Evolutionary conservation across 30 jellyfish, hydroid and myxozoan genomes (phyloP).

Genomic region (Hydractinia symbiolongicarpus): DNA sequence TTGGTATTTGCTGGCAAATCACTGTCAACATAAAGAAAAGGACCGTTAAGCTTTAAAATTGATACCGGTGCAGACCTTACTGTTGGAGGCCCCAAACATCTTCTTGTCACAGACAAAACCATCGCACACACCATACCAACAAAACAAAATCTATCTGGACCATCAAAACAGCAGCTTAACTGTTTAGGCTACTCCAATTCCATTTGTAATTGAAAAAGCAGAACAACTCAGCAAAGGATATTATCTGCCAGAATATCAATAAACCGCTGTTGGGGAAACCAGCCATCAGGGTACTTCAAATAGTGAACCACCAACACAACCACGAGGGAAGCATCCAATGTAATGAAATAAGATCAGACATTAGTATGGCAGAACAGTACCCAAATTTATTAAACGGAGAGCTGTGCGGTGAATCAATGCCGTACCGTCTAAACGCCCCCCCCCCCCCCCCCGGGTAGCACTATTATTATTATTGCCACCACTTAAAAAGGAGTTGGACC

Average conservation of each 20-base stretch:
- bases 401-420: background rate
- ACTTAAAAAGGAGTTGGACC: conserved; percentile 26
- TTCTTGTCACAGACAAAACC: background rate
- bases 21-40: background rate
- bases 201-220: background rate
- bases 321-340: too few species aligned
- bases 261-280: conserved; percentile 24
- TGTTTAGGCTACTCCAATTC: conserved; percentile 12
- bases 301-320: background rate
- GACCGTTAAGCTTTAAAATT: background rate
- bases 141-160: conserved; percentile 6
- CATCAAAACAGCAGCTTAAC: background rate
- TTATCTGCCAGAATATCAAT: conserved; percentile 13
- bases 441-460: conserved; percentile 19
- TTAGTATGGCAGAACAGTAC: background rate
- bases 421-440: conserved; percentile 26
- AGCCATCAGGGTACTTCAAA: conserved; percentile 1
- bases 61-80: conserved; percentile 43
- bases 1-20: too few species aligned
- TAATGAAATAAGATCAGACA: too few species aligned
- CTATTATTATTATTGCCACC: conserved; percentile 33
- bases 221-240: background rate
- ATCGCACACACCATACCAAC: background rate
- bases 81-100: background rate
- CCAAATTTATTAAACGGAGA: conserved; percentile 21